Conservation (phyloP, 2,113 vertebrate genomes). For the Proterorhinus semilunaris region DNA sequence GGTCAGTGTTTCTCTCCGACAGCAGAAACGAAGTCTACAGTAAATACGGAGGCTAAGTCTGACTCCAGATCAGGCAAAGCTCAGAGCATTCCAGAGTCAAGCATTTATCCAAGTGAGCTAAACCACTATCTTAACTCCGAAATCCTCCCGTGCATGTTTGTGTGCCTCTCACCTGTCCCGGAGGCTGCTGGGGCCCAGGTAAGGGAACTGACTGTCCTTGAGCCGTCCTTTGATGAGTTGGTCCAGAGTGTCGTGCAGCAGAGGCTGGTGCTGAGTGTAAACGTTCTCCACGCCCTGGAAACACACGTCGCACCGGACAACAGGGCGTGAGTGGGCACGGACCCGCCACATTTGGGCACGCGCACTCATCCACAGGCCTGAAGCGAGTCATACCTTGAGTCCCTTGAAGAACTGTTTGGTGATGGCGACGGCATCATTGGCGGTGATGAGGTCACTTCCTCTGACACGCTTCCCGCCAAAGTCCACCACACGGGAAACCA, state of each 20-base stretch:
- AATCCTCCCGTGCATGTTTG: too few species aligned
- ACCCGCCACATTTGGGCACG: too few species aligned
- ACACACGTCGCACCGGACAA: background rate
- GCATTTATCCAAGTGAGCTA: too few species aligned
- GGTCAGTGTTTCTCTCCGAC: too few species aligned
- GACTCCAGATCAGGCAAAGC: too few species aligned
- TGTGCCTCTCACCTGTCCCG: conserved; percentile 68
- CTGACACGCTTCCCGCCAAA: conserved; percentile 91
- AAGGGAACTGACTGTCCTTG: conserved; percentile 92
- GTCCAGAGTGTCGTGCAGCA: conserved; percentile 91
- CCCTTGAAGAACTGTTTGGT: conserved; percentile 99
- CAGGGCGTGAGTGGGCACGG: too few species aligned
- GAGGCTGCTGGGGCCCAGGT: conserved; percentile 87
- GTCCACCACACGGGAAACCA: conserved; percentile 87
- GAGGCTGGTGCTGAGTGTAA: conserved; percentile 93
- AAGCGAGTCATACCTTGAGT: conserved; percentile 81
- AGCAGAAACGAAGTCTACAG: too few species aligned
- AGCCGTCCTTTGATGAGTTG: conserved; percentile 95
- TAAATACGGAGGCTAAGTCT: too few species aligned
- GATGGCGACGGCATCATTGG: conserved; percentile 92
- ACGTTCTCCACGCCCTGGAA: conserved; percentile 93
- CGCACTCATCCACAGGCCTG: background rate
- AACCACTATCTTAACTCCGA: too few species aligned
- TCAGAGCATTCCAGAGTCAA: too few species aligned
- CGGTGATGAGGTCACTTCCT: conserved; percentile 91